These are phyloP conservation scores for Monopis laevigella DNA, from an alignment of 2,888 invertebrate genomes.

Conservation along the genomic window DNA sequence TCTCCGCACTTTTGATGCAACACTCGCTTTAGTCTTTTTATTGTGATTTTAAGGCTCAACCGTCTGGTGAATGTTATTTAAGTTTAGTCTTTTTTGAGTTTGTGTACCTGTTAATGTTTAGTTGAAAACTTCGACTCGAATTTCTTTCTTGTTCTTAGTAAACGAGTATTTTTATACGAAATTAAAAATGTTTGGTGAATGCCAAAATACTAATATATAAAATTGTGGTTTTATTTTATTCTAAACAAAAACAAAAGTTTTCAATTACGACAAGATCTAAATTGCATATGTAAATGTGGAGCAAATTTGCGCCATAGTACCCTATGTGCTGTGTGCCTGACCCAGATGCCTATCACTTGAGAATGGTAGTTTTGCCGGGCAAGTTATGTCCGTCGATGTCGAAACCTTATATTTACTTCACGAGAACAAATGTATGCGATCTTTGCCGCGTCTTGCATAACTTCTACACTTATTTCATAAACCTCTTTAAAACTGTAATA, in stretches of 20 bases:
- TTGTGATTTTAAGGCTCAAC: constrained; percentile 38
- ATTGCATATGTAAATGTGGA: constrained; percentile 1
- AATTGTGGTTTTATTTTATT: constrained; percentile 1
- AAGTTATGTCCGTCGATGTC: constrained; percentile 5
- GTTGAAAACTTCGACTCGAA: constrained; percentile 27
- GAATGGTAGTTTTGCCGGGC: background rate
- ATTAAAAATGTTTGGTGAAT: constrained; percentile 37
- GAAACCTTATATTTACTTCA: constrained; percentile 11
- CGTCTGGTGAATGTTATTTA: constrained; percentile 44
- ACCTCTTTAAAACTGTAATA: background rate
- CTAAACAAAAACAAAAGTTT: too few relatives aligned
- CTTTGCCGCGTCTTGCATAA: constrained; percentile 9
- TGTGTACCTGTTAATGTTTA: constrained; percentile 62
- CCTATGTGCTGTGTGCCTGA: constrained; percentile 25
- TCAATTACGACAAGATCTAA: too few relatives aligned
- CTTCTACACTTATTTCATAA: constrained; percentile 4
- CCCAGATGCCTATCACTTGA: constrained; percentile 36
- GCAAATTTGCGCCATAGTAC: constrained; percentile 5
- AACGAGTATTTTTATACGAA: constrained; percentile 32
- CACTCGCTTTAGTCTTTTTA: constrained; percentile 28
- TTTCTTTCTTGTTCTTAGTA: constrained; percentile 23
- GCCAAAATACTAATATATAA: constrained; percentile 26
- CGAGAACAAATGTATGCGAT: constrained; percentile 10
- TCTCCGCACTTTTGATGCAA: constrained; percentile 54
- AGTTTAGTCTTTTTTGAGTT: constrained; percentile 46